Evolutionary conservation across 2,888 invertebrate genomes (phyloP).

Genomic region (Amiota minor): DNA sequence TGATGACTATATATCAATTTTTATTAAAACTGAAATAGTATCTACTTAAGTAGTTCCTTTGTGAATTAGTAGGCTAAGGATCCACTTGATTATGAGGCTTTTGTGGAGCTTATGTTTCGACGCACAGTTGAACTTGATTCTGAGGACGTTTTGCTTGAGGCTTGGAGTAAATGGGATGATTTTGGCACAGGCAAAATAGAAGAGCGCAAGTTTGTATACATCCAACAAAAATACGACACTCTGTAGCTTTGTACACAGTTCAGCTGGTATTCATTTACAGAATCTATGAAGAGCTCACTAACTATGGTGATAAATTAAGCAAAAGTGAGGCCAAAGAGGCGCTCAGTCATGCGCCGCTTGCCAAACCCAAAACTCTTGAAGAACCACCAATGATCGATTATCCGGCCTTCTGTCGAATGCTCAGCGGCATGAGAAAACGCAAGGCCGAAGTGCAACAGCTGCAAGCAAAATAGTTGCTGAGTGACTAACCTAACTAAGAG

Average conservation of each 20-base stretch:
- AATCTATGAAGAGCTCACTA: slow-evolving; percentile 79
- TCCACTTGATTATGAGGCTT: slow-evolving; percentile 79
- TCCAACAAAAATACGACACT: neutral
- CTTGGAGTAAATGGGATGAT: slow-evolving; percentile 79
- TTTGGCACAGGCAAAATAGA: slow-evolving; percentile 78
- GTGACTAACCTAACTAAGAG: neutral
- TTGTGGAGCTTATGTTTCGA: slow-evolving; percentile 78
- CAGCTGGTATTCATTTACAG: slow-evolving; percentile 63
- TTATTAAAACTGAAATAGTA: neutral
- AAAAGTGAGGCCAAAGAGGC: slow-evolving; percentile 79
- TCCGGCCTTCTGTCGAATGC: slow-evolving; percentile 77
- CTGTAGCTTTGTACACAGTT: neutral
- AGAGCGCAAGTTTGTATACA: slow-evolving; percentile 76
- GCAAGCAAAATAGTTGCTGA: neutral
- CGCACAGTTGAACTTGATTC: slow-evolving; percentile 79
- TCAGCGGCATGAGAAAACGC: slow-evolving; percentile 77
- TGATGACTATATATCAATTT: slow-evolving; percentile 57
- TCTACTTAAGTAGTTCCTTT: neutral
- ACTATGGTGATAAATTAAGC: slow-evolving; percentile 79
- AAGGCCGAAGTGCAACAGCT: slow-evolving; percentile 43
- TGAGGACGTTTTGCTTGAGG: slow-evolving; percentile 78
- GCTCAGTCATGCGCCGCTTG: slow-evolving; percentile 78
- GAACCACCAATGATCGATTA: slow-evolving; percentile 79
- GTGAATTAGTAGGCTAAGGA: slow-evolving; percentile 72
- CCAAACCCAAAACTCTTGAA: slow-evolving; percentile 74